Percentiles rank a stretch among this genome's conserved stretches.
These are phyloP conservation scores for Dreissena rostriformis DNA, from an alignment of 1,140 invertebrate species.

Conservation along the genomic window DNA sequence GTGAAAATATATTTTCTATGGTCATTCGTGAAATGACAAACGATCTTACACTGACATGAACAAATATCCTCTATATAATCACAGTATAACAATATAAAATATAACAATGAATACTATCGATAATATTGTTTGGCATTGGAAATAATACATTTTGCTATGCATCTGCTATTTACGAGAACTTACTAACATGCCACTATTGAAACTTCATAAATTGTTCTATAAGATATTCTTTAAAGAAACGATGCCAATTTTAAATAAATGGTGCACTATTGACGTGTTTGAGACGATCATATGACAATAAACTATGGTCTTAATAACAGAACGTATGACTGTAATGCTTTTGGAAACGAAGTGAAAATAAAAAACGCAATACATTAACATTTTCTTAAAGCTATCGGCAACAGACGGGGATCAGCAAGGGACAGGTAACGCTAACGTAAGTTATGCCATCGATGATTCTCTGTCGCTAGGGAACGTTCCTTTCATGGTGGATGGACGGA, in stretches of 20 bases:
- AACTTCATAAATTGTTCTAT: no score
- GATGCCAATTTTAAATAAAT: no score
- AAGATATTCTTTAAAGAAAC: no score
- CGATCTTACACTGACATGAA: no score
- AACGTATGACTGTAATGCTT: not conserved
- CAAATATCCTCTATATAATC: no score
- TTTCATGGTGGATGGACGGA: not conserved
- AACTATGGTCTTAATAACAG: no score
- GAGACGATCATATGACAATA: no score
- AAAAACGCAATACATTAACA: not conserved
- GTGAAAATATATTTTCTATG: no score
- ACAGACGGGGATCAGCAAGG: not conserved
- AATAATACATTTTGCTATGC: not conserved
- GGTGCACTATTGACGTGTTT: no score
- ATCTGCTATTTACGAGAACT: not conserved
- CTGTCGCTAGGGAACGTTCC: not conserved
- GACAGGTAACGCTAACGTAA: slow-evolving; percentile 12
- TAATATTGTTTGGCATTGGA: not conserved
- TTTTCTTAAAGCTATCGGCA: slow-evolving; percentile 8
- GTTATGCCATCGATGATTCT: not conserved
- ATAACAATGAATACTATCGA: not conserved
- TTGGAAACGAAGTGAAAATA: not conserved
- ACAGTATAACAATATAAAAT: not conserved
- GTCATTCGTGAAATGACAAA: no score
- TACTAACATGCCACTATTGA: no score